phyloP scores from a whole-genome alignment of 2,113 vertebrate genomes.

The Apaloderma vittatum region DNA sequence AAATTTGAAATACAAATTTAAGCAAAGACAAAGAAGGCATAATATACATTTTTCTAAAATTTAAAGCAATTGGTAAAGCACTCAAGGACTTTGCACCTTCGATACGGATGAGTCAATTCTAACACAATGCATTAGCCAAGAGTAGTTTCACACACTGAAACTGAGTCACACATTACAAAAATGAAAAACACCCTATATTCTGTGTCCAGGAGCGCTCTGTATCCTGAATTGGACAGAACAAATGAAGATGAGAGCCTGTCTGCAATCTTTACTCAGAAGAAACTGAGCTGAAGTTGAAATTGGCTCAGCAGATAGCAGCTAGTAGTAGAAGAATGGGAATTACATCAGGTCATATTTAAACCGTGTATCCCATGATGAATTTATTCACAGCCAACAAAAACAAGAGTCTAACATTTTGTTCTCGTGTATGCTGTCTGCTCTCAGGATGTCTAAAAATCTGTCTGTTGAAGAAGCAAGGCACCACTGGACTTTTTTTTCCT shows the following conservation, averaged over 20 bases:
- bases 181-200: not conserved
- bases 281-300: slow-evolving; percentile 50
- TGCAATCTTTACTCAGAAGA: slow-evolving; percentile 38
- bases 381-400: slow-evolving; percentile 61
- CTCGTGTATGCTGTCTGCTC: not conserved
- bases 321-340: slow-evolving; percentile 54
- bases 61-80: not conserved
- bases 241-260: not conserved
- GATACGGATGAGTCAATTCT: not conserved
- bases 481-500: slow-evolving; percentile 11
- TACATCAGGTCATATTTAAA: slow-evolving; percentile 56
- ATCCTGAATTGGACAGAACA: slow-evolving; percentile 26
- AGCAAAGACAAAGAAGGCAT: not conserved
- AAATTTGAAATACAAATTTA: not conserved
- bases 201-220: not conserved
- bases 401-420: slow-evolving; percentile 62
- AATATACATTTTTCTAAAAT: not conserved
- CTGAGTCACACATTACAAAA: slow-evolving; percentile 6
- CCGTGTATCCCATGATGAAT: slow-evolving; percentile 50
- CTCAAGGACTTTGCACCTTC: not conserved
- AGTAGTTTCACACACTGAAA: slow-evolving; percentile 1
- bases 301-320: slow-evolving; percentile 54
- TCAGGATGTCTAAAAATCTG: not conserved
- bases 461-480: slow-evolving; percentile 31
- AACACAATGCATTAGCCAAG: not conserved